phyloP scores from a whole-genome alignment of 2,888 invertebrate species.

The Maniola hyperantus region DNA sequence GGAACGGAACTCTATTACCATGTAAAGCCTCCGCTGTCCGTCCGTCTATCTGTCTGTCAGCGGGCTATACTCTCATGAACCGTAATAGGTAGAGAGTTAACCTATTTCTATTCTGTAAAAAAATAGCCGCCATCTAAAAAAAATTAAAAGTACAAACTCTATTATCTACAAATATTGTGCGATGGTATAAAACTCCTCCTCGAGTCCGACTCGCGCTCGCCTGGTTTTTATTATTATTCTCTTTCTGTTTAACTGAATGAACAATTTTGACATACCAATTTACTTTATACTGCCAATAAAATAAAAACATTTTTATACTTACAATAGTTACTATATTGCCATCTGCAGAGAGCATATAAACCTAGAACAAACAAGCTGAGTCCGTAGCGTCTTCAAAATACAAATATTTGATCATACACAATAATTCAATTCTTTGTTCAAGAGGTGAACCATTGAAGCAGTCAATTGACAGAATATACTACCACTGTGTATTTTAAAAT shows the following conservation, averaged over 20 bases:
- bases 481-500: slow-evolving; percentile 9
- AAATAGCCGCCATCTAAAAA: no score
- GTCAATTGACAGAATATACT: slow-evolving; percentile 20
- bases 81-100: no score
- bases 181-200: no score
- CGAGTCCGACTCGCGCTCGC: neutral
- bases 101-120: no score
- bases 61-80: no score
- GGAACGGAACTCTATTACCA: no score
- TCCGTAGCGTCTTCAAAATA: slow-evolving; percentile 15
- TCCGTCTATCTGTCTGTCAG: no score
- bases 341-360: slow-evolving; percentile 4
- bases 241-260: neutral
- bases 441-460: slow-evolving; percentile 15
- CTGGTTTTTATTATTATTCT: no score
- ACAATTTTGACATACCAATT: neutral
- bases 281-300: neutral
- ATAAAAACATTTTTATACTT: neutral
- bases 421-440: slow-evolving; percentile 22
- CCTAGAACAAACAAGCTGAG: slow-evolving; percentile 19
- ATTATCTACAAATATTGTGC: no score
- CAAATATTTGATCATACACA: slow-evolving; percentile 26
- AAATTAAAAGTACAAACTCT: no score
- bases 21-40: no score
- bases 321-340: neutral